Evolutionary conservation across 2,888 invertebrate species (phyloP), one percentile per base, ranked within the genome.

Genomic region (Hypomecis atomaria): DNA sequence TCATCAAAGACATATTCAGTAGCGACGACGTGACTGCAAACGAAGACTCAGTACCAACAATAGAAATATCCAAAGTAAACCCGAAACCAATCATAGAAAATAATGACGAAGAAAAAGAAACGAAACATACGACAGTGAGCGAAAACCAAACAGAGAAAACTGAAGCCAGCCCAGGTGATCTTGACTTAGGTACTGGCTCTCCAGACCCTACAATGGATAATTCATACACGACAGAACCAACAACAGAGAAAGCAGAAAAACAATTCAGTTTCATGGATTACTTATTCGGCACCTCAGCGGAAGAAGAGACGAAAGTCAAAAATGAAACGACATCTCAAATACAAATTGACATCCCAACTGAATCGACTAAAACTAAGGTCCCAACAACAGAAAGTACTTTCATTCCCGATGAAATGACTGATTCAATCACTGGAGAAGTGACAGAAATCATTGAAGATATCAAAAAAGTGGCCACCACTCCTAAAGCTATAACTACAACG

Each of bases 351-450:
- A 74, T 77, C 37, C 78, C 83, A 5, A 86, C 84, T 8, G 86
- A 86, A 59, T 66, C 67, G 38, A 42, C 70, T 0, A 86, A 82
- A 73, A 56, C 78, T 33, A 86, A 82, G 71, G 67, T 81, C 64
- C 72, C 77, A 13, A 91, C 90, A 10, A 90, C 89, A 36, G 92
- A 90, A 76, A 85, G 73, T 49, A 81, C 81, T 40, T 90, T 85
- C 40, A 83, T 92, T 9, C 92, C 92, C 33, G 92, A 91, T 65
- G 92, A 92, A 80, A 86, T 91, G 36, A 89, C 90, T n/a, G 78
- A 64, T 11, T 50, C 52, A 49, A 0, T 54, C 13, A 10, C 44
- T 23, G 59, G 81, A 1, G 73, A 81, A 45, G 73, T 54, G 3
- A 66, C 74, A 6, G 76, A 70, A 37, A 63, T 65, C 23, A 70